These are phyloP conservation scores for Chinchilla lanigera DNA, from an alignment of 2,113 vertebrate genomes.

Conservation along the genomic window DNA sequence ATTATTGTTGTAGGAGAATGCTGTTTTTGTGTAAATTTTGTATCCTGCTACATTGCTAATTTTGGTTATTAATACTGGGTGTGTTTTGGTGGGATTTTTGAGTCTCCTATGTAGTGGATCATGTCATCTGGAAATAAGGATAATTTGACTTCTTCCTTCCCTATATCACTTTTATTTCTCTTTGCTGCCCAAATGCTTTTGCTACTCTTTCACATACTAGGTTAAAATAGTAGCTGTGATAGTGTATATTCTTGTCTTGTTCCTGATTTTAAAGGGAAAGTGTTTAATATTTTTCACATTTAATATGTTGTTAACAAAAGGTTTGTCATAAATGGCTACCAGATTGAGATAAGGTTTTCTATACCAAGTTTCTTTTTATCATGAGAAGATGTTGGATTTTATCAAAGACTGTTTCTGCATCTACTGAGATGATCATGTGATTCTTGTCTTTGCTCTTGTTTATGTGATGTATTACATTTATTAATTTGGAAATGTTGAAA, in stretches of 20 bases:
- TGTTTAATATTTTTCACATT: neutral
- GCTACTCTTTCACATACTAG: neutral
- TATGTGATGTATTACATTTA: neutral
- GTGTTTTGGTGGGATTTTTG: neutral
- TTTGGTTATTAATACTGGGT: neutral
- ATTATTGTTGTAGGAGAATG: neutral
- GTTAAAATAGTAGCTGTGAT: neutral
- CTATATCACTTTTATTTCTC: neutral
- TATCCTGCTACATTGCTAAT: neutral
- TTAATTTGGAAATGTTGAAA: neutral
- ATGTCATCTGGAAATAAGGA: neutral
- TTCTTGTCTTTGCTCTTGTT: neutral
- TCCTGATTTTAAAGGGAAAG: neutral
- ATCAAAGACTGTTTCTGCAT: neutral
- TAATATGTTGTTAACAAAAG: neutral
- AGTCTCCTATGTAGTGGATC: neutral
- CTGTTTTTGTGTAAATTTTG: neutral
- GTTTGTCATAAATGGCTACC: neutral
- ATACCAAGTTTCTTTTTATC: neutral
- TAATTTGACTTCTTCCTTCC: neutral
- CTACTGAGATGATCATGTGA: neutral
- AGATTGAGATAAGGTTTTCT: neutral
- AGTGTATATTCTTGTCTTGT: neutral
- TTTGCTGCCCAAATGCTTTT: neutral
- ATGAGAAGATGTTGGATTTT: neutral